Conservation (phyloP, 2,113 vertebrate species). For the Menura novaehollandiae region DNA sequence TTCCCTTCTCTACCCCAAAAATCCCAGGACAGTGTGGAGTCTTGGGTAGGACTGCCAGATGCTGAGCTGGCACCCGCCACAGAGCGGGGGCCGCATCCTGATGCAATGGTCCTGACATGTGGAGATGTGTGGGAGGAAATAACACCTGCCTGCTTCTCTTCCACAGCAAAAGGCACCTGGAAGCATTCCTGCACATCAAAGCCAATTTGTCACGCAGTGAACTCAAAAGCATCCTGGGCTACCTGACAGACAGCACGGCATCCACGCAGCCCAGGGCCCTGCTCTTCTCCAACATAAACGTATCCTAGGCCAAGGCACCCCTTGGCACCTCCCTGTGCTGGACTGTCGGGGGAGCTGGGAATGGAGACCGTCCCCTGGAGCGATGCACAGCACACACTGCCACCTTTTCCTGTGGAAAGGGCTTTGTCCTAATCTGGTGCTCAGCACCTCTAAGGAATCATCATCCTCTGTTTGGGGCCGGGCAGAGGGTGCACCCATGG, state of each 20-base stretch:
- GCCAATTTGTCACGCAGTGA: slow-evolving; percentile 71
- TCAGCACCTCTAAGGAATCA: background rate
- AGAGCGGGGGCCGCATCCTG: background rate
- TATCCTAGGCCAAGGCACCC: slow-evolving; percentile 5
- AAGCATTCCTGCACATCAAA: slow-evolving; percentile 82
- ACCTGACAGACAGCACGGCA: slow-evolving; percentile 55
- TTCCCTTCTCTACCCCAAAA: background rate
- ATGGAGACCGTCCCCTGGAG: background rate
- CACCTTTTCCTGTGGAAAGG: background rate
- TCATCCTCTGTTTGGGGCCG: accelerated
- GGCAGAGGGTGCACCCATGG: background rate
- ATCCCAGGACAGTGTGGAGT: background rate
- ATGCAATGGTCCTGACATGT: accelerated
- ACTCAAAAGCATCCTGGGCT: slow-evolving; percentile 70
- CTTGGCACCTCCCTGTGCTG: background rate
- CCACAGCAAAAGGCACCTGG: slow-evolving; percentile 81
- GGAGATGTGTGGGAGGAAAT: background rate
- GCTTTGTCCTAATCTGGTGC: background rate
- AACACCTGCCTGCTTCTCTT: background rate
- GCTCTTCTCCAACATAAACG: slow-evolving; percentile 59
- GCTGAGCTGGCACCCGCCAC: accelerated
- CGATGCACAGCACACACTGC: accelerated
- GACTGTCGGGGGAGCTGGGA: background rate
- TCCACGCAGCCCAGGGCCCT: background rate
- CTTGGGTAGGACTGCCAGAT: background rate